These are phyloP conservation scores for Strigamia transsilvanica DNA, from an alignment of 2,888 invertebrate genomes.

Conservation along the genomic window DNA sequence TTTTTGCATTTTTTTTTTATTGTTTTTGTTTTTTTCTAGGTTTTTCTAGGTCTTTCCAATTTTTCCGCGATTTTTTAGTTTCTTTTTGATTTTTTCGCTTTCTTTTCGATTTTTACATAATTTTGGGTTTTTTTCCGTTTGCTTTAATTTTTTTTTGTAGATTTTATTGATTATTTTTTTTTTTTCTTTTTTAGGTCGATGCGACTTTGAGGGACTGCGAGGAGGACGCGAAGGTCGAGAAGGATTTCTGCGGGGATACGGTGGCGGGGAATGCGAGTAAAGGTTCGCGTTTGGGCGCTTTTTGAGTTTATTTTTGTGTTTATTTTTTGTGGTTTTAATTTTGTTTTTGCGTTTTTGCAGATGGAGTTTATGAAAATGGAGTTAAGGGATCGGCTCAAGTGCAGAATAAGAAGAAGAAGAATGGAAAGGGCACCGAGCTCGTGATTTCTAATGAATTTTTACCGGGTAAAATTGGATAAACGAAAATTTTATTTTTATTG, in stretches of 20 bases:
- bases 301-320: not conserved
- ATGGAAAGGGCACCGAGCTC: not conserved
- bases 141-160: not conserved
- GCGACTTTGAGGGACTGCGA: not conserved
- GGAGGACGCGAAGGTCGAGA: not conserved
- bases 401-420: constrained; percentile 40
- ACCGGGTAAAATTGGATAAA: not conserved
- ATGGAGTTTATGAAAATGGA: not conserved
- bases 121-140: too few relatives aligned
- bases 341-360: not conserved
- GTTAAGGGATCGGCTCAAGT: not conserved
- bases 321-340: not conserved
- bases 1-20: too few relatives aligned
- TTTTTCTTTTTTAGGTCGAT: not conserved
- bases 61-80: too few relatives aligned
- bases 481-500: not conserved
- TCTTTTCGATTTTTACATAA: too few relatives aligned
- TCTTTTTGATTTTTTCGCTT: too few relatives aligned
- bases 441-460: constrained; percentile 18
- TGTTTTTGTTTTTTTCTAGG: too few relatives aligned
- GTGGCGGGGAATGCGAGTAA: not conserved
- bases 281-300: not conserved
- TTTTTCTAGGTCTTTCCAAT: too few relatives aligned
- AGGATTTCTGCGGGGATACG: not conserved
- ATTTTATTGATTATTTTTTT: not conserved